Base-by-base conservation (phyloP, 2,888 invertebrate species). In the Mystacides longicornis region DNA sequence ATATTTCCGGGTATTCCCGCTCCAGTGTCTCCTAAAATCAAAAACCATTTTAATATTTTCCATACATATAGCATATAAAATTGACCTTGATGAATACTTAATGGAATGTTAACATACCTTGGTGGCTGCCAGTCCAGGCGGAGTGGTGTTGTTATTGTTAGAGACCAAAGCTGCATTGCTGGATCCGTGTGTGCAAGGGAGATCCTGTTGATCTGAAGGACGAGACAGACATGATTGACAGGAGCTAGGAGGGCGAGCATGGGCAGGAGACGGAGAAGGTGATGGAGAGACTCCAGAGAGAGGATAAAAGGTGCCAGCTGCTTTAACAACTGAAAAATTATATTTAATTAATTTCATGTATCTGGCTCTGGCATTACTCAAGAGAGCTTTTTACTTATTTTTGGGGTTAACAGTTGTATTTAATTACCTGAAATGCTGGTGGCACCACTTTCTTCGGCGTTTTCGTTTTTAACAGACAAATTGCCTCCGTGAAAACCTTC, bases 261-360 rank as follows among this genome's bases (percentile, higher is more conserved):
- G 47, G 3, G 45, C 21, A 1, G 49, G 23, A 3, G 56, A 48
- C 11, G 58, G 59, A 4, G 61, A 54, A 2, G 52, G 37, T 5
- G 51, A 27, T 21, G 57, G 31, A 49, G 57, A 47, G 23, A 57
- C 59, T 58, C 77, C 76, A 64, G 86, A 88, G 66, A 90, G 83
- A 68, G 93, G 93, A 77, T 89, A 92, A 79, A 89, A 93, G 72
- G 92, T 92, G 73, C 93, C 92, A 68, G 89, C 85, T 74, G 92
- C 89, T 85, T 91, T 92, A 80, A 93, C 89, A 81, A 91, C 87
- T 89, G 84, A 77, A 85, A 85, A 71, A 73, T 20, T n/a, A n/a
- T n/a, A n/a, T n/a, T n/a, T n/a, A n/a, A n/a, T n/a, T n/a, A n/a
- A n/a, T n/a, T n/a, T n/a, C n/a, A n/a, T n/a, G n/a, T n/a, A n/a